Evolutionary conservation across 2,888 invertebrate species (phyloP).

Genomic region (Lithophane semibrunnea): DNA sequence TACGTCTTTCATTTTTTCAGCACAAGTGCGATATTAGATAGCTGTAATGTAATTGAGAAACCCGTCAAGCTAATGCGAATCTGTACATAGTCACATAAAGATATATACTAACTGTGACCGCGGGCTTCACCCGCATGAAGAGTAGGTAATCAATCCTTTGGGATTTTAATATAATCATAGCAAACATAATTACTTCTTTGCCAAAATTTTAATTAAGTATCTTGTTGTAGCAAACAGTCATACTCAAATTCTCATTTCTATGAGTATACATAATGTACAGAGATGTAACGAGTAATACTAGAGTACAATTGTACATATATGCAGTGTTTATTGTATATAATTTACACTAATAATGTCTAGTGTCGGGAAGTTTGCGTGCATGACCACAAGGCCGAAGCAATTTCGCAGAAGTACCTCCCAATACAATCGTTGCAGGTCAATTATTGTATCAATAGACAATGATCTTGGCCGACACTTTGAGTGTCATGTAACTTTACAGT

Average conservation of each 20-base stretch:
- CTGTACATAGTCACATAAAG: not conserved
- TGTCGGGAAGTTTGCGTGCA: slow-evolving; percentile 47
- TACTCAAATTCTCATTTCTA: not conserved
- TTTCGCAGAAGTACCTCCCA: slow-evolving; percentile 50
- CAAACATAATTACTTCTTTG: not conserved
- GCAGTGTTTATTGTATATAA: slow-evolving; percentile 38
- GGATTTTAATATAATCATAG: not conserved
- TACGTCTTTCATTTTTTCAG: not conserved
- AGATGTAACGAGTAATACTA: not conserved
- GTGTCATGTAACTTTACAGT: slow-evolving; percentile 18
- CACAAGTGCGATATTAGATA: not conserved
- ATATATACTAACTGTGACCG: not conserved
- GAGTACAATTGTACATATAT: not conserved
- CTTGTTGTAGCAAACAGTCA: not conserved
- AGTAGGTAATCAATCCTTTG: not conserved
- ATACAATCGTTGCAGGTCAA: slow-evolving; percentile 59
- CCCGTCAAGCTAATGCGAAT: slow-evolving; percentile 19
- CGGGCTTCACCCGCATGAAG: not conserved
- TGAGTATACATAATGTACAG: not conserved
- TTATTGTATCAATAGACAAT: slow-evolving; percentile 61
- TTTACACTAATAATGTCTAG: slow-evolving; percentile 39
- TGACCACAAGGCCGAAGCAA: slow-evolving; percentile 59
- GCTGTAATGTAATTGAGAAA: slow-evolving; percentile 20
- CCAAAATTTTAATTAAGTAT: not conserved
- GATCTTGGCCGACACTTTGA: slow-evolving; percentile 53